A percentile compares a stretch with the other conserved stretches of the same genome.
phyloP scores from a whole-genome alignment of 2,888 invertebrate genomes.

The Alsophila aescularia region DNA sequence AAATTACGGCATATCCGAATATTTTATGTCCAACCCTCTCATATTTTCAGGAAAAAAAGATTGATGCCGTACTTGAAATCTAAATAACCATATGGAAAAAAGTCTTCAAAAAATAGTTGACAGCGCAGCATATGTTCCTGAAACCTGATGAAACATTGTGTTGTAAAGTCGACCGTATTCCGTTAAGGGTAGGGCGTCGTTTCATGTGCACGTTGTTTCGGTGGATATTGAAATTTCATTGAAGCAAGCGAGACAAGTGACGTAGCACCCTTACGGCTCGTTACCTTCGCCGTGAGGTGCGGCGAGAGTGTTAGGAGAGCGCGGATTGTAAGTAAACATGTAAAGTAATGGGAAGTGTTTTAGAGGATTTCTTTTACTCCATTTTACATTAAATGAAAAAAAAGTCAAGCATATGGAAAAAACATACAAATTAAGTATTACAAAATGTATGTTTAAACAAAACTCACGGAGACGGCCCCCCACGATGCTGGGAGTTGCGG shows the following conservation, averaged over 20 bases:
- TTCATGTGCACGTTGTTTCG: slow-evolving; percentile 26
- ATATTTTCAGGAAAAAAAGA: slow-evolving; percentile 37
- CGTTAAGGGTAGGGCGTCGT: slow-evolving; percentile 20
- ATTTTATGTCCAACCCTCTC: slow-evolving; percentile 35
- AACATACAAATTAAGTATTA: too few relatives aligned
- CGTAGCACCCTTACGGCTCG: slow-evolving; percentile 54
- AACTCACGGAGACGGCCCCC: too few relatives aligned
- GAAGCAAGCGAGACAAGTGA: slow-evolving; percentile 55
- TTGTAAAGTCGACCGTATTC: slow-evolving; percentile 22
- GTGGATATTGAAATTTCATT: slow-evolving; percentile 61
- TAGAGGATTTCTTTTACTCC: too few relatives aligned
- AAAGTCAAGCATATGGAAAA: neutral
- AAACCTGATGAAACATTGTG: slow-evolving; percentile 11
- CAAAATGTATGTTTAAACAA: too few relatives aligned
- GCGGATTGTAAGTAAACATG: slow-evolving; percentile 13
- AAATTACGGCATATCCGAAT: slow-evolving; percentile 39
- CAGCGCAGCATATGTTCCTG: slow-evolving; percentile 38
- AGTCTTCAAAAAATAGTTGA: slow-evolving; percentile 48
- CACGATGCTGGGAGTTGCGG: too few relatives aligned
- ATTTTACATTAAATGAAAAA: too few relatives aligned
- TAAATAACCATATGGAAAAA: slow-evolving; percentile 39
- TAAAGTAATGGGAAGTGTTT: neutral
- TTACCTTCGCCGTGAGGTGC: slow-evolving; percentile 42
- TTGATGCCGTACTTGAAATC: slow-evolving; percentile 38
- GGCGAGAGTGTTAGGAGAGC: slow-evolving; percentile 37